phyloP scores from a whole-genome alignment of 2,113 vertebrate species.

The Albula goreensis region DNA sequence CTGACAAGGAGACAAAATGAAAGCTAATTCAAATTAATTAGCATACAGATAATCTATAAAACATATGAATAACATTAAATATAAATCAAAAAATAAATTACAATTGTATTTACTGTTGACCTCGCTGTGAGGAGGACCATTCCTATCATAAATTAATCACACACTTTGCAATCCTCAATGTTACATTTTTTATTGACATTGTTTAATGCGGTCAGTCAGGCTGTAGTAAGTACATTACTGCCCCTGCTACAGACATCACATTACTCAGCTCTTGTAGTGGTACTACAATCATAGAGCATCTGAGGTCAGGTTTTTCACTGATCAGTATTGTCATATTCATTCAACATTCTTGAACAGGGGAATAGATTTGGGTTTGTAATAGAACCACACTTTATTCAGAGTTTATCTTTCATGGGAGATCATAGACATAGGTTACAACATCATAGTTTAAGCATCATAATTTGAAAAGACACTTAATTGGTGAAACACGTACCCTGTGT shows the following conservation, averaged over 20 bases:
- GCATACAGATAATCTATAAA: neutral
- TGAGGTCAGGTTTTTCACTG: neutral
- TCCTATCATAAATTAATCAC: neutral
- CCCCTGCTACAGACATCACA: neutral
- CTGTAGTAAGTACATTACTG: neutral
- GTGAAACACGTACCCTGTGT: neutral
- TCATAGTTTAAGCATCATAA: too few relatives aligned
- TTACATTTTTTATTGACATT: neutral
- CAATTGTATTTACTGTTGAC: neutral
- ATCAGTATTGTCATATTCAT: neutral
- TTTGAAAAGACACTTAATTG: neutral
- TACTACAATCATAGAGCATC: neutral
- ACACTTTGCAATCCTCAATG: neutral
- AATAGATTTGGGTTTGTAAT: too few relatives aligned
- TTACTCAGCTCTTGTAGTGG: neutral
- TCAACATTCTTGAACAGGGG: neutral
- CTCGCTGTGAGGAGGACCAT: neutral
- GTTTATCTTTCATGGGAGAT: neutral
- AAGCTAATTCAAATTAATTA: neutral
- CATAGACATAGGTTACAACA: neutral
- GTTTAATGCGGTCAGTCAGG: neutral
- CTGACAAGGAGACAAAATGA: neutral
- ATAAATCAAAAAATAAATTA: neutral
- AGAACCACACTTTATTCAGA: neutral
- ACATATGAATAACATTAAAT: neutral